Evolutionary conservation across 2,888 invertebrate species (phyloP).

Genomic region (Hyalella azteca): DNA sequence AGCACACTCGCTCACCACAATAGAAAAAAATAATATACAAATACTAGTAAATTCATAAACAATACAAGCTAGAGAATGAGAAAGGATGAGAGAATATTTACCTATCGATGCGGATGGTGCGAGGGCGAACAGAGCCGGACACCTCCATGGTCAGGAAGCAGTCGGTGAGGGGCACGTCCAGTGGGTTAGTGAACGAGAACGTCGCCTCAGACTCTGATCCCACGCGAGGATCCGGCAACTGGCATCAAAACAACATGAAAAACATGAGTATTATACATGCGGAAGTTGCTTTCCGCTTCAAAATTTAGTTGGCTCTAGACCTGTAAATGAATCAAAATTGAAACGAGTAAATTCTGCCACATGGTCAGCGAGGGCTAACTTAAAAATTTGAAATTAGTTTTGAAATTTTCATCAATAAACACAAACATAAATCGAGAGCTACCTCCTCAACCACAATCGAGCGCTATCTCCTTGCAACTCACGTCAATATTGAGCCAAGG

Average conservation of each 20-base stretch:
- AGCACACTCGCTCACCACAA: too few species aligned
- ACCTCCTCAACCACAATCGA: too few species aligned
- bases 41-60: too few species aligned
- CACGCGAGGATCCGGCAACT: conserved; percentile 59
- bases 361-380: neutral
- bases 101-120: conserved; percentile 34
- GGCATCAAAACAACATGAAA: neutral
- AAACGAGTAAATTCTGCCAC: too few species aligned
- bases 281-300: too few species aligned
- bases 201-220: conserved; percentile 62
- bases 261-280: too few species aligned
- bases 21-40: too few species aligned
- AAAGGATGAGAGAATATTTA: neutral
- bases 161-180: conserved; percentile 69
- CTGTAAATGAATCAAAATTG: too few species aligned
- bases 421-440: too few species aligned
- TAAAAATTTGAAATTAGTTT: neutral
- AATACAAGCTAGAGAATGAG: too few species aligned
- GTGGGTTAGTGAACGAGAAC: conserved; percentile 71
- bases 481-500: conserved; percentile 73
- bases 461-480: conserved; percentile 61
- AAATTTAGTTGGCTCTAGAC: too few species aligned
- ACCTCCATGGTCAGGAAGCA: conserved; percentile 64
- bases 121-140: conserved; percentile 59
- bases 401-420: neutral